Evolutionary conservation across 2,113 vertebrate species (phyloP).

Genomic region (Nibea coibor): DNA sequence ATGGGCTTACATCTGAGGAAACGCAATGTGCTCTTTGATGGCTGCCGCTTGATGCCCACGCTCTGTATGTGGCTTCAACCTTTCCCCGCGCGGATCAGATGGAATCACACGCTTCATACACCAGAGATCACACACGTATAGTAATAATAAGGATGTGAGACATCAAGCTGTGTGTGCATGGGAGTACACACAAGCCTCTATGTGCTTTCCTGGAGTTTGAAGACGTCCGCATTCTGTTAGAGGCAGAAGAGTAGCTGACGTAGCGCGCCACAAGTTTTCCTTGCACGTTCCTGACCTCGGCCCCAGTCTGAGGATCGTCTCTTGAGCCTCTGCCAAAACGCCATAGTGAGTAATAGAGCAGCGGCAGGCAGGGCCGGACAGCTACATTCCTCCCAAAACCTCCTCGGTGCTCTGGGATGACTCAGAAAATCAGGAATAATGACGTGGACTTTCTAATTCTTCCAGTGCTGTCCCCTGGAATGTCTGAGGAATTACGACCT

Average conservation of each 20-base stretch:
- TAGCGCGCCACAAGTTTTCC: slow-evolving; percentile 51
- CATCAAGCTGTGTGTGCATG: slow-evolving; percentile 42
- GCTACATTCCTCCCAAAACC: slow-evolving; percentile 61
- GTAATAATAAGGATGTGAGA: slow-evolving; percentile 39
- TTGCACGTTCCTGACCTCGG: slow-evolving; percentile 70
- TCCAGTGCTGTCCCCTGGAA: slow-evolving; percentile 30
- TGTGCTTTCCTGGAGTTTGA: slow-evolving; percentile 29
- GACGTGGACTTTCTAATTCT: slow-evolving; percentile 18
- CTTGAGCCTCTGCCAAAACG: slow-evolving; percentile 64
- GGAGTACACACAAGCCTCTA: not conserved
- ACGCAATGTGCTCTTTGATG: slow-evolving; percentile 20
- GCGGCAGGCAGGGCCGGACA: slow-evolving; percentile 50
- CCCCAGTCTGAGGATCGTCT: slow-evolving; percentile 67
- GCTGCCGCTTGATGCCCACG: slow-evolving; percentile 21
- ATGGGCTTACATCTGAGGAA: slow-evolving; percentile 8
- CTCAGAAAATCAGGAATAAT: slow-evolving; percentile 62
- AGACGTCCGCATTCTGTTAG: slow-evolving; percentile 19
- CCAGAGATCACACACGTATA: slow-evolving; percentile 41
- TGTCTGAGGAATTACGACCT: slow-evolving; percentile 38
- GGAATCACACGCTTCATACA: slow-evolving; percentile 48
- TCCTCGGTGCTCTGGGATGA: slow-evolving; percentile 41
- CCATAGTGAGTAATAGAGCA: slow-evolving; percentile 74
- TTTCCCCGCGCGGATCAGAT: slow-evolving; percentile 26
- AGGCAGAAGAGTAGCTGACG: slow-evolving; percentile 44
- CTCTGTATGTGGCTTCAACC: slow-evolving; percentile 22